Percentiles rank a stretch among this genome's conserved stretches.
Evolutionary conservation across 2,888 invertebrate genomes (phyloP).

Genomic region (Tholera decimalis): DNA sequence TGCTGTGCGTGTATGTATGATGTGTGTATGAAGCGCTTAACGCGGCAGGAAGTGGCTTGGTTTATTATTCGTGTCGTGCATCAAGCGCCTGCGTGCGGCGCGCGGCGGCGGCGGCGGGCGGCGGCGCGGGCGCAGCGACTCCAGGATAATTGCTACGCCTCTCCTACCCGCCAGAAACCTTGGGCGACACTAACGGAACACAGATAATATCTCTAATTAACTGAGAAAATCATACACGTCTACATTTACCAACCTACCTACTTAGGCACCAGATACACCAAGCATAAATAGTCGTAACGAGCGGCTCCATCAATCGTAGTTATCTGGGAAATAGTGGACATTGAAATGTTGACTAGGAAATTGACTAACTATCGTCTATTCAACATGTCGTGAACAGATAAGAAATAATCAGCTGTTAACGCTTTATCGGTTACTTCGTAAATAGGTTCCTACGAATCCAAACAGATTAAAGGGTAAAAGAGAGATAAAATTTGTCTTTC

Average conservation of each 20-base stretch:
- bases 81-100: slow-evolving; percentile 82
- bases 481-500: slow-evolving; percentile 14
- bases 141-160: slow-evolving; percentile 83
- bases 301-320: slow-evolving; percentile 71
- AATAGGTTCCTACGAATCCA: slow-evolving; percentile 55
- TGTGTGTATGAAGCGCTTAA: slow-evolving; percentile 85
- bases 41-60: slow-evolving; percentile 89
- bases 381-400: slow-evolving; percentile 68
- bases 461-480: slow-evolving; percentile 46
- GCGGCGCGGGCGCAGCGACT: slow-evolving; percentile 73
- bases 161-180: slow-evolving; percentile 66
- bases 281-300: slow-evolving; percentile 69
- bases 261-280: slow-evolving; percentile 37
- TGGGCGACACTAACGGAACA: slow-evolving; percentile 83
- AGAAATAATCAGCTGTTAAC: slow-evolving; percentile 67
- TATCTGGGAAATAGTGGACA: slow-evolving; percentile 63
- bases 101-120: too few species aligned
- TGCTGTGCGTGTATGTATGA: slow-evolving; percentile 73
- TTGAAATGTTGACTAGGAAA: slow-evolving; percentile 71
- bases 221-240: slow-evolving; percentile 76
- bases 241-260: slow-evolving; percentile 56
- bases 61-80: slow-evolving; percentile 91
- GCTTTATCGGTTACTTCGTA: slow-evolving; percentile 56
- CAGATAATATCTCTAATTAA: slow-evolving; percentile 84
- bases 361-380: slow-evolving; percentile 66